phyloP scores from a whole-genome alignment of 2,797 vertebrate genomes.

The Alectoris magna region DNA sequence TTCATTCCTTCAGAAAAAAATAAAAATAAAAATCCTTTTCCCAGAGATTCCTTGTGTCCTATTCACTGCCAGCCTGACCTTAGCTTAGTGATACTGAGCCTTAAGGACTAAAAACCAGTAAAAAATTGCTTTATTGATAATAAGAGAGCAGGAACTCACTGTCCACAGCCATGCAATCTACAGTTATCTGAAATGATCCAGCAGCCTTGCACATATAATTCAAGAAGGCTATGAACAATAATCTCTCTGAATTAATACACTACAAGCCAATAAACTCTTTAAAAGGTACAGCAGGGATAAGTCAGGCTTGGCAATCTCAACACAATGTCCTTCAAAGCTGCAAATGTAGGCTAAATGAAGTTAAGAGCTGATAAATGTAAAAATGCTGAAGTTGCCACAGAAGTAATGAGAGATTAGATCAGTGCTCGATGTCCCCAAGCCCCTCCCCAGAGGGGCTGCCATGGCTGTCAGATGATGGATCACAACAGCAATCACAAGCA shows the following conservation, averaged over 20 bases:
- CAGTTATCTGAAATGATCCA: neutral
- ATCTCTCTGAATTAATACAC: neutral
- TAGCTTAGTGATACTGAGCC: neutral
- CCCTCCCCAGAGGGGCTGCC: neutral
- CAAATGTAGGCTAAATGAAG: neutral
- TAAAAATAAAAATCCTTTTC: neutral
- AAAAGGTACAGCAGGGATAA: neutral
- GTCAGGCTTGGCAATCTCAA: neutral
- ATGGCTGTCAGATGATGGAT: neutral
- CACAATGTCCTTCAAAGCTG: neutral
- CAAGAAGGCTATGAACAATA: neutral
- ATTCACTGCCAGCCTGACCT: neutral
- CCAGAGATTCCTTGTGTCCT: neutral
- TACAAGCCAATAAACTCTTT: neutral
- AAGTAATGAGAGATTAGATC: neutral
- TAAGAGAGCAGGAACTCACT: neutral
- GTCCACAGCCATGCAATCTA: neutral
- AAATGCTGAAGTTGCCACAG: neutral
- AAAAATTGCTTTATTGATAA: neutral
- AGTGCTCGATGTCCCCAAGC: neutral
- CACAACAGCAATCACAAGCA: neutral
- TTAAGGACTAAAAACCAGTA: neutral
- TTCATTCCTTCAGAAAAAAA: neutral
- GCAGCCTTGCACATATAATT: neutral
- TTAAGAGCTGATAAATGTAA: neutral